Evolutionary conservation across 2,797 vertebrate genomes (phyloP).

Genomic region (Notoglanidium macrostoma): DNA sequence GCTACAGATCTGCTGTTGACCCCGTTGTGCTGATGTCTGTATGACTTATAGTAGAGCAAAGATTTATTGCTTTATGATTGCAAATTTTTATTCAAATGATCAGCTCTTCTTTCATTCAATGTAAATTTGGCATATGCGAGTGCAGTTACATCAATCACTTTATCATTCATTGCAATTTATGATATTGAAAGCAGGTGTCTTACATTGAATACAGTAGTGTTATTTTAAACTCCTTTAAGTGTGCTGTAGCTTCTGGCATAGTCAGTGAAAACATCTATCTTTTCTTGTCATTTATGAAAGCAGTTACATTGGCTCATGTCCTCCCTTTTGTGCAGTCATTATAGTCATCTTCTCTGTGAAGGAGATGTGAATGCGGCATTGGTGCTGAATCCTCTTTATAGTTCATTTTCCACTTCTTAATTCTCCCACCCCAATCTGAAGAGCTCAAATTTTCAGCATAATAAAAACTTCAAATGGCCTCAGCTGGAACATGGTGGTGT

Average conservation of each 20-base stretch:
- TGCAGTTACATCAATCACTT: not conserved
- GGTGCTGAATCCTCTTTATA: slow-evolving; percentile 36
- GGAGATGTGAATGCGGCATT: slow-evolving; percentile 22
- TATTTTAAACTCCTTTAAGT: slow-evolving; percentile 13
- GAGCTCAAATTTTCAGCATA: slow-evolving; percentile 49
- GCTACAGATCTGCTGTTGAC: slow-evolving; percentile 34
- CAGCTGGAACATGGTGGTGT: slow-evolving; percentile 42
- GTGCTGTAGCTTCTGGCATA: slow-evolving; percentile 6
- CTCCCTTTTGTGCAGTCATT: slow-evolving; percentile 22
- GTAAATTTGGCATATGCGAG: not conserved
- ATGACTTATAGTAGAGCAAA: not conserved
- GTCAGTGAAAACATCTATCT: slow-evolving; percentile 3
- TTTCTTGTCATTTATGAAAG: not conserved
- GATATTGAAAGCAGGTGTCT: not conserved
- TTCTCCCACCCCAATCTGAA: slow-evolving; percentile 25
- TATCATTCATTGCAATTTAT: slow-evolving; percentile 13
- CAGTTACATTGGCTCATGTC: slow-evolving; percentile 14
- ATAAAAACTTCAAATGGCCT: slow-evolving; percentile 55
- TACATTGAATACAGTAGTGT: not conserved
- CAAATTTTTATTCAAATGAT: not conserved
- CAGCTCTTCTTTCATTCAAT: not conserved
- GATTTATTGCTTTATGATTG: not conserved
- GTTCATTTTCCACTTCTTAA: slow-evolving; percentile 49
- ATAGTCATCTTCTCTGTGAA: slow-evolving; percentile 17
- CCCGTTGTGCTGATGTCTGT: slow-evolving; percentile 23